These are phyloP conservation scores for Spermophilus dauricus DNA, from an alignment of 2,113 vertebrate genomes.

Conservation along the genomic window DNA sequence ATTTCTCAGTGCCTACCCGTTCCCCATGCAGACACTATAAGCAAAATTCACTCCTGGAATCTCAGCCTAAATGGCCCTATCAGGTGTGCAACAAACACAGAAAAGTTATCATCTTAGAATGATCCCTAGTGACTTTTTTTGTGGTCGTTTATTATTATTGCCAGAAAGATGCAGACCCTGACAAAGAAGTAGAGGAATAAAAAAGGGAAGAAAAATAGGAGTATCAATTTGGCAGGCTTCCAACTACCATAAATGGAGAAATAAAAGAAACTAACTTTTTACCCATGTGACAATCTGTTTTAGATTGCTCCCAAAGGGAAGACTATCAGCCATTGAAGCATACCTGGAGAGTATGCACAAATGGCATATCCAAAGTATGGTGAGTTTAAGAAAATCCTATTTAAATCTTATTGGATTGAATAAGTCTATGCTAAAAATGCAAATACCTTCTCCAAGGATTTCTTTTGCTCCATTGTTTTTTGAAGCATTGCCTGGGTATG, in stretches of 20 bases:
- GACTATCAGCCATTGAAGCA: background rate
- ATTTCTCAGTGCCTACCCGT: background rate
- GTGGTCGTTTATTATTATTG: background rate
- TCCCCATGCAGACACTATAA: background rate
- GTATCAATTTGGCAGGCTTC: background rate
- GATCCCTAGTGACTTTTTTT: background rate
- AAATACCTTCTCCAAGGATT: conserved; percentile 94
- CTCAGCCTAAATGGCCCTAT: background rate
- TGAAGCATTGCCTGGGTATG: conserved; percentile 94
- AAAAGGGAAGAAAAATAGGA: background rate
- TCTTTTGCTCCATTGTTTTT: conserved; percentile 93
- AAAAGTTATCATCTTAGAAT: background rate
- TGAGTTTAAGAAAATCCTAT: background rate
- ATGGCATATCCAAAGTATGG: background rate
- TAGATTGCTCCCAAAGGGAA: background rate
- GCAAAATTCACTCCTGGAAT: background rate
- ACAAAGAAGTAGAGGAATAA: background rate
- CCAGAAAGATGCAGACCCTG: background rate
- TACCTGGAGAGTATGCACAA: background rate
- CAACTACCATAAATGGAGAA: background rate
- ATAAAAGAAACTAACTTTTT: background rate
- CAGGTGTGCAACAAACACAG: background rate
- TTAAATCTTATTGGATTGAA: background rate
- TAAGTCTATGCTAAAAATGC: background rate
- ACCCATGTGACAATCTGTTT: background rate